Base-by-base conservation (phyloP, 2,797 vertebrate genomes). In the Ambastaia sidthimunki region DNA sequence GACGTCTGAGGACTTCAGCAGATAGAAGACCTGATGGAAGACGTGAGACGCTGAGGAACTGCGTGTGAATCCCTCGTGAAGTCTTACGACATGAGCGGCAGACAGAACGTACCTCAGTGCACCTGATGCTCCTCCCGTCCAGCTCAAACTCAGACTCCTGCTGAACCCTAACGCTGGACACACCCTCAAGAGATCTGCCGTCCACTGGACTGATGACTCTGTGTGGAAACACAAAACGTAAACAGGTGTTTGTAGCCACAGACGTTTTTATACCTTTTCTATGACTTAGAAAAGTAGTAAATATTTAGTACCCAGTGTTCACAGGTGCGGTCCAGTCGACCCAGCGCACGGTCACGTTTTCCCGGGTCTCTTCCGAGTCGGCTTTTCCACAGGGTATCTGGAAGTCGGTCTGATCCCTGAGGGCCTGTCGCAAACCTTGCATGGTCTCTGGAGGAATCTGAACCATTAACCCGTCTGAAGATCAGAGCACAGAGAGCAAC, bases 361-460 rank as follows among this genome's bases (percentile, higher is more conserved):
- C 97, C 74, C 93, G 88, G 74, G 93, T 21, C 1, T 97, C 94
- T 31, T 82, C 91, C 0, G 93, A 89, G 67, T 97, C 95, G 0
- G 82, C 91, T 92, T 93, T 93, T 41, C 97, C 97, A 63, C 97
- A 99, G 28, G 94, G 92, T 83, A 99, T 98, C 90, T 91, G 93
- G 85, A 99, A 98, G 88, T 99, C 95, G 0, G 92, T 92, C 89
- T 97, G 96, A 47, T 96, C 95, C 85, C 93, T 93, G 25, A 99
- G 89, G 5, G 97, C 95, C 47, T 93, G 85, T 60, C 96, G 93
- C 37, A 99, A 91, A 23, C 91, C 91, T 84, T 97, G 95, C 97
- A 99, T 98, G 0, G 93, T 96, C 82, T 98, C 96, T 0, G 89
- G 94, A 6, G 96, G 97, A 90, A 98, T 96, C 18, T 99, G 96